These are phyloP conservation scores for Leptocoma aspasia DNA, from an alignment of 2,113 vertebrate species.

Conservation along the genomic window DNA sequence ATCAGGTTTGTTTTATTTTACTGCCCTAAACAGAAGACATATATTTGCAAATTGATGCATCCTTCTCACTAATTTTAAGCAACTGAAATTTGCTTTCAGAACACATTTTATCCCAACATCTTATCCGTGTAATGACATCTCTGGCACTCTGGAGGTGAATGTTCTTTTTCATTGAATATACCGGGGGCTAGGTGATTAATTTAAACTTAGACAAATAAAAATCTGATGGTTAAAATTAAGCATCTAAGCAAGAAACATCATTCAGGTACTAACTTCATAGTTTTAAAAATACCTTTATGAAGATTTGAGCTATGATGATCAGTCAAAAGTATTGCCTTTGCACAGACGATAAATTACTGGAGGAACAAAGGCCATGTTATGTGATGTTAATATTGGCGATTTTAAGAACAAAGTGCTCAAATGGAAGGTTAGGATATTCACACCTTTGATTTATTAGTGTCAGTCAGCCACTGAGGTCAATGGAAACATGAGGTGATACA, in stretches of 20 bases:
- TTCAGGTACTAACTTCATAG: background rate
- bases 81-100: background rate
- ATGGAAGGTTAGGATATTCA: background rate
- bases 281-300: background rate
- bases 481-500: background rate
- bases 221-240: background rate
- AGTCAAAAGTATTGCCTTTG: background rate
- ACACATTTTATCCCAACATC: background rate
- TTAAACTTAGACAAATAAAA: background rate
- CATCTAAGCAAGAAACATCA: background rate
- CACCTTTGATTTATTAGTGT: background rate
- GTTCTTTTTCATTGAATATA: background rate
- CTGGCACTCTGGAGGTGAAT: background rate
- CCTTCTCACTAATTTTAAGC: background rate
- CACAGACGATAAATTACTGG: background rate
- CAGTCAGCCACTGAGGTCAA: background rate
- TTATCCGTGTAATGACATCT: background rate
- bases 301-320: background rate
- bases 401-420: background rate
- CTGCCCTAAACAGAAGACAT: background rate
- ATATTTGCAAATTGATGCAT: background rate
- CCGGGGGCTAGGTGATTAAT: background rate
- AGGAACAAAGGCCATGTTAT: background rate
- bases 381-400: background rate
- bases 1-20: background rate